Conservation (phyloP, 2,797 vertebrate genomes). For the Emys orbicularis region DNA sequence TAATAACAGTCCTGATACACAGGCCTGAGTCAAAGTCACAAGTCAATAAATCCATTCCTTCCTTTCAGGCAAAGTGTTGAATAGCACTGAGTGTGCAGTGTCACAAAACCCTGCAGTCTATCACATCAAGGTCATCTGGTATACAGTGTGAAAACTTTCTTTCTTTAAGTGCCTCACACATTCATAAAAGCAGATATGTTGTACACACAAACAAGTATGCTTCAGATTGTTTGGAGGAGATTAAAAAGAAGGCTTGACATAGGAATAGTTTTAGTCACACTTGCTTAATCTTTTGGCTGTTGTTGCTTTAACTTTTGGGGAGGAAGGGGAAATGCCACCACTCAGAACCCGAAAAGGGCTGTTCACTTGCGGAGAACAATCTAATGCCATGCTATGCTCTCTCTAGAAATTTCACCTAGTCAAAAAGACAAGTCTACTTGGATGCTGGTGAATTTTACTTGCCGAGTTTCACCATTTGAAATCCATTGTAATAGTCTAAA, state of each 20-base stretch:
- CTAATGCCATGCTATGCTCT: neutral
- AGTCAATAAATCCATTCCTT: slow-evolving; percentile 96
- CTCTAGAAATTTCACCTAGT: neutral
- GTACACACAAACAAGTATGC: neutral
- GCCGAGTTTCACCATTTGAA: slow-evolving; percentile 40
- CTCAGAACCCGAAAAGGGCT: neutral
- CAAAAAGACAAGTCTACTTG: slow-evolving; percentile 54
- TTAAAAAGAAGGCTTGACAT: slow-evolving; percentile 54
- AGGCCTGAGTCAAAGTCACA: slow-evolving; percentile 88
- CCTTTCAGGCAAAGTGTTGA: slow-evolving; percentile 87
- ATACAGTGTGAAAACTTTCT: slow-evolving; percentile 81
- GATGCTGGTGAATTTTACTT: slow-evolving; percentile 46
- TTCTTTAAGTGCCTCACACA: slow-evolving; percentile 72
- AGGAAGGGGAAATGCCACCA: accelerated
- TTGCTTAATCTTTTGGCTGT: slow-evolving; percentile 50
- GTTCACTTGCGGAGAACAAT: neutral
- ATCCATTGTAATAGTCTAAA: slow-evolving; percentile 41
- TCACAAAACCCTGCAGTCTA: slow-evolving; percentile 90
- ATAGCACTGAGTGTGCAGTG: slow-evolving; percentile 88
- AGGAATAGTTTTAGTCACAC: slow-evolving; percentile 61
- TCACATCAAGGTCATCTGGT: slow-evolving; percentile 92
- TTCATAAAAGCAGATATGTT: slow-evolving; percentile 13
- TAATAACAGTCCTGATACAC: slow-evolving; percentile 93
- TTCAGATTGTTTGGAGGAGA: neutral
- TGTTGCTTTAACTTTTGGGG: slow-evolving; percentile 34